phyloP scores from a whole-genome alignment of 2,797 vertebrate genomes.

The Spea hammondii region DNA sequence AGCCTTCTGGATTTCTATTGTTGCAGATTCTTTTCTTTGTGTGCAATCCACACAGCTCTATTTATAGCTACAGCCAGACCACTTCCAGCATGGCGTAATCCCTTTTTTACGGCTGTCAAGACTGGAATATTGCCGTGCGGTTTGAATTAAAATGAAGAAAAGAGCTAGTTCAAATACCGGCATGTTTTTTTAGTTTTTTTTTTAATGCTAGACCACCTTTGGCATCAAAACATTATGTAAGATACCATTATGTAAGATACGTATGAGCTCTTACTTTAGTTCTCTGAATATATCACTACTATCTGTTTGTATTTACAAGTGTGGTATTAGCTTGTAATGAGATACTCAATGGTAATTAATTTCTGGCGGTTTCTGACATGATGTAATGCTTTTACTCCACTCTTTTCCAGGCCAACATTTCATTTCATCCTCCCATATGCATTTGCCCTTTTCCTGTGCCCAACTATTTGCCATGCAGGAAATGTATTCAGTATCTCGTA shows the following conservation, averaged over 20 bases:
- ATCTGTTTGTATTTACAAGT: too few species aligned
- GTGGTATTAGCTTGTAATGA: too few species aligned
- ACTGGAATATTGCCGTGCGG: conserved; percentile 40
- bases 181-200: conserved; percentile 32
- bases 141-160: conserved; percentile 31
- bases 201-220: background rate
- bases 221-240: background rate
- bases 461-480: too few species aligned
- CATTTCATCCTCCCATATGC: too few species aligned
- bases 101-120: conserved; percentile 49
- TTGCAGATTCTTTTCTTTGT: conserved; percentile 68
- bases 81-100: conserved; percentile 56
- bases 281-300: too few species aligned
- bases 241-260: background rate
- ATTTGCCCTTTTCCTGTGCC: too few species aligned
- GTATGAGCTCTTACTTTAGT: too few species aligned
- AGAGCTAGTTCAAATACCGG: background rate
- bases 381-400: too few species aligned
- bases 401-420: too few species aligned
- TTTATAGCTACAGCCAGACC: conserved; percentile 63
- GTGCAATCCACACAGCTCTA: conserved; percentile 59
- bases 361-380: too few species aligned
- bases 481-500: too few species aligned
- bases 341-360: too few species aligned
- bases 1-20: conserved; percentile 68